Evolutionary conservation across 1,140 invertebrate genomes (phyloP).

Genomic region (Holcopasites calliopsidis): DNA sequence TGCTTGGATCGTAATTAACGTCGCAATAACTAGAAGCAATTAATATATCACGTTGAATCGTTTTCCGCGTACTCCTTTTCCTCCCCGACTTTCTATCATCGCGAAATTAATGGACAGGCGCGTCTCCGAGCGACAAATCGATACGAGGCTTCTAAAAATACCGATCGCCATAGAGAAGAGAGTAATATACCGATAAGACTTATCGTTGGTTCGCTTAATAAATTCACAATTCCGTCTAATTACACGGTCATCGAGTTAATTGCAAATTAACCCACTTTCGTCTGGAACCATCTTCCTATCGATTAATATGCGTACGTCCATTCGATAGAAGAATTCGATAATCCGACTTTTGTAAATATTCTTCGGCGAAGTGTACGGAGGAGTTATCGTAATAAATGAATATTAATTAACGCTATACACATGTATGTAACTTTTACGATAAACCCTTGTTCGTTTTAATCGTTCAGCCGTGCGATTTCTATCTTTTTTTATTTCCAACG

Average conservation of each 20-base stretch:
- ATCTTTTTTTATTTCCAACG: background rate
- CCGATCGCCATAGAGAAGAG: background rate
- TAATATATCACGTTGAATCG: background rate
- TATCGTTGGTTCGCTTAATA: conserved; percentile 8
- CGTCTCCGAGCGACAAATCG: background rate
- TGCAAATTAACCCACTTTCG: conserved; percentile 13
- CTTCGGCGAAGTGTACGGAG: no score
- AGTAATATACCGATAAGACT: background rate
- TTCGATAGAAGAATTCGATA: no score
- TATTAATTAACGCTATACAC: no score
- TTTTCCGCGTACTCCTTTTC: background rate
- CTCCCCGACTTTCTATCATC: background rate
- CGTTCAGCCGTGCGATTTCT: no score
- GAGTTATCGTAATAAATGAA: no score
- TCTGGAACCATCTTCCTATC: background rate
- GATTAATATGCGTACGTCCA: no score
- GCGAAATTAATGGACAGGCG: background rate
- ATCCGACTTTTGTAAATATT: no score
- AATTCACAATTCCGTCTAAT: background rate
- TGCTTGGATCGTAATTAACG: no score
- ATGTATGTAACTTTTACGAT: no score
- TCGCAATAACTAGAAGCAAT: background rate
- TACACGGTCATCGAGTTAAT: conserved; percentile 6
- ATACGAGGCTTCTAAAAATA: conserved; percentile 12
- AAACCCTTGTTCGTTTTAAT: no score